Percentiles rank a stretch among this genome's conserved stretches.
Conservation (phyloP, 2,888 invertebrate species). For the Ommatoiulus sabulosus region DNA sequence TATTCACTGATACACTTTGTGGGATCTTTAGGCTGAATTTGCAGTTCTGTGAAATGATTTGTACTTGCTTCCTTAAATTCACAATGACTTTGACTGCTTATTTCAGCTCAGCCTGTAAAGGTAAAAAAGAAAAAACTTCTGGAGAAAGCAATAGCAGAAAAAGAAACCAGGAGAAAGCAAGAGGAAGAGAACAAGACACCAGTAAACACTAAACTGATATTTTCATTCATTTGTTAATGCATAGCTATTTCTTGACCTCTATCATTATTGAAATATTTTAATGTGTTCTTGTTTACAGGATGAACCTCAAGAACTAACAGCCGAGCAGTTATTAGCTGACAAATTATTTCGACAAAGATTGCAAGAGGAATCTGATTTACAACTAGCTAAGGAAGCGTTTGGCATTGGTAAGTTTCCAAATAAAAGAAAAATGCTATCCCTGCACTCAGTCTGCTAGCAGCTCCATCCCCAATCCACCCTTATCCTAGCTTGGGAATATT, state of each 20-base stretch:
- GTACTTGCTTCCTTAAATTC: too few species aligned
- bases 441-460: too few species aligned
- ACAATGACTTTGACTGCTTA: constrained; percentile 20
- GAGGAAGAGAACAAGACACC: constrained; percentile 68
- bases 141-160: constrained; percentile 86
- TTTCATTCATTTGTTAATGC: background rate
- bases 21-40: too few species aligned
- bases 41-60: too few species aligned
- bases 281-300: background rate
- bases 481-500: too few species aligned
- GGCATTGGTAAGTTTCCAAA: constrained; percentile 68
- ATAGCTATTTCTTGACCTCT: background rate
- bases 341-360: constrained; percentile 82
- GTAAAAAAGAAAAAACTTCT: constrained; percentile 73
- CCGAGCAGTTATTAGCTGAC: constrained; percentile 82
- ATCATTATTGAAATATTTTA: background rate
- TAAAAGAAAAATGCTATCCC: background rate
- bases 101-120: constrained; percentile 41
- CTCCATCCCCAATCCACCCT: too few species aligned
- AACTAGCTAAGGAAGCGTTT: constrained; percentile 88
- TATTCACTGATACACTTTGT: too few species aligned
- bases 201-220: background rate
- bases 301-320: constrained; percentile 69
- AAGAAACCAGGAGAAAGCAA: constrained; percentile 74
- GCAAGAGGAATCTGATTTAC: constrained; percentile 88